Evolutionary conservation across 2,888 invertebrate genomes (phyloP), one percentile per base, ranked within the genome.

Genomic region (Aspidapion aeneum): DNA sequence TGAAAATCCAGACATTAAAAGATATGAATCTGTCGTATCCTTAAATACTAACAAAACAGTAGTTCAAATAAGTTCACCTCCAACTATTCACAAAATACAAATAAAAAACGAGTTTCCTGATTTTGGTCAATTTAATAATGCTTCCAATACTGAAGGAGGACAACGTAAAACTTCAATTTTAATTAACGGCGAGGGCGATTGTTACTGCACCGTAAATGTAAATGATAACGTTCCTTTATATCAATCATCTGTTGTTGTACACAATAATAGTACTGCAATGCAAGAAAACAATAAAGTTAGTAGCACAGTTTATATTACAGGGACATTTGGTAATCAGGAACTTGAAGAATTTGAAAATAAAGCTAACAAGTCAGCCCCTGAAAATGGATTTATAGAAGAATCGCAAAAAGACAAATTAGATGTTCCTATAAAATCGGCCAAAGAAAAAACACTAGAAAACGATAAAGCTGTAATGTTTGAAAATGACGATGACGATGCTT

Each of bases 161-260:
- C 78, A 79, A 68, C 73, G 79, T 81, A 88, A 81, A 76, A 86
- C 90, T 18, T 90, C 90, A 16, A 90, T 90, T 72, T 82, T 89
- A 82, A 90, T 90, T 74, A 90, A 82, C 75, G 89, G 86, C 60
- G 88, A 86, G 76, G 90, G 87, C 80, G 90, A 87, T 80, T 91
- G 84, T 79, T 91, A 90, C 74, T 89, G 89, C 56, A 90, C 90
- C 18, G 88, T 89, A 79, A 90, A 90, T 76, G 87, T 89, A 1
- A 87, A 83, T 70, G 86, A 84, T 73, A 87, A 89, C 72, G 84
- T 85, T 62, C 89, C 89, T 16, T 83, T 88, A 69, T 89, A 90
- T 77, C 86, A 90, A 69, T 90, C 90, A 21, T 90, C 90, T 1
- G 90, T 90, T 20, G 87, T 89, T 19, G 88, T 90, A 1, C 87